Base-by-base conservation (phyloP, 92 coral and sea anemone species). In the Metridium senile region DNA sequence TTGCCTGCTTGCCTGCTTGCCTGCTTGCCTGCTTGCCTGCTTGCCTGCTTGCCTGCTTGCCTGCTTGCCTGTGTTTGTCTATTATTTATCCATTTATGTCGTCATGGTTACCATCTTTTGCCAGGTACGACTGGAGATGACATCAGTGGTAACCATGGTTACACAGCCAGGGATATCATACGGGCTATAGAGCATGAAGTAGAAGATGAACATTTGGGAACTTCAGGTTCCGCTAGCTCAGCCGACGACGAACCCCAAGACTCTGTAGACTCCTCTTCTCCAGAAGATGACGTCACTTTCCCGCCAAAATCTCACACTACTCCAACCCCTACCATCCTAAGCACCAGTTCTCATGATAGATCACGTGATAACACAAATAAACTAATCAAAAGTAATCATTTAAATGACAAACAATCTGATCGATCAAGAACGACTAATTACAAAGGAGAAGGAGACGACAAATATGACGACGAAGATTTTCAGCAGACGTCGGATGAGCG, bases 161-260 rank as follows among this genome's bases (percentile, higher is more conserved):
- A 63, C 69, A 23, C 69, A 1, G 69, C 69, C 19, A 63, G 22
- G 45, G 69, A 63, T 63, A 63, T 63, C 1, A 27, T 63, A 28
- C 6, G 69, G 20, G 69, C 69, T 0, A 63, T 63, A 7, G 69
- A 63, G 16, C 39, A n/a, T n/a, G 69, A 63, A 31, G 69, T 63
- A 11, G 69, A 3, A 19, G 32, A 28, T 27, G 69, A 63, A 31
- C 69, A 63, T 63, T 19, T 63, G 0, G 69, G 69, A 28, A 63
- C 39, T 63, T 35, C 33, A 28, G 69, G 69, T 63, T 27, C 3
- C 59, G 4, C 59, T 13, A 19, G 59, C 20, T 54, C 59, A 3
- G 59, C 59, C 16, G 4, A 54, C 17, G 59, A 54, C 20, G 59
- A 54, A 54, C 16, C 17, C 20, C 59, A 54, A 13, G 59, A 54